A percentile compares a stretch with the other conserved stretches of the same genome.
Evolutionary conservation across 2,113 vertebrate species (phyloP).

Genomic region (Eclectus roratus): DNA sequence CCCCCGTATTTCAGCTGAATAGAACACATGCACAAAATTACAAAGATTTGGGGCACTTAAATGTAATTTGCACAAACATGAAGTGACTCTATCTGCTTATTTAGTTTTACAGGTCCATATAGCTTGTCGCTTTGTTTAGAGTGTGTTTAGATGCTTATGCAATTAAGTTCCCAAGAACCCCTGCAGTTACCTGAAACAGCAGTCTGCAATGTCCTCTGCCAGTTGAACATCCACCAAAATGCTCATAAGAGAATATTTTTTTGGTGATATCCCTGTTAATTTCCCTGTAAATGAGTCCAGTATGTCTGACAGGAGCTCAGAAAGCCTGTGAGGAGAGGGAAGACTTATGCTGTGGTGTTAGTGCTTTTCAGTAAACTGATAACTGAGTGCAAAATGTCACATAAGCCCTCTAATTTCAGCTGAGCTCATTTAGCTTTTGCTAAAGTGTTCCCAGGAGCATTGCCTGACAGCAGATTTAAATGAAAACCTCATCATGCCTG

Average conservation of each 20-base stretch:
- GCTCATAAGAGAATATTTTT: background rate
- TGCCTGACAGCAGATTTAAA: conserved; percentile 42
- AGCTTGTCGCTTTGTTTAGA: background rate
- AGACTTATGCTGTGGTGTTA: background rate
- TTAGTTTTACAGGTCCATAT: background rate
- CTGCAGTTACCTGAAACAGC: background rate
- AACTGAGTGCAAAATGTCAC: conserved; percentile 17
- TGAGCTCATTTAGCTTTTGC: conserved; percentile 49
- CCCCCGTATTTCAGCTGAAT: background rate
- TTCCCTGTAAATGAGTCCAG: background rate
- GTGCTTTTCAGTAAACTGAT: conserved; percentile 4
- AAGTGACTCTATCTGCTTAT: background rate
- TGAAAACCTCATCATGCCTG: conserved; percentile 4
- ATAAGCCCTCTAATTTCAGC: conserved; percentile 37
- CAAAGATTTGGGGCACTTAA: background rate
- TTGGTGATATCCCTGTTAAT: background rate
- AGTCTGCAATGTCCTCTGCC: background rate
- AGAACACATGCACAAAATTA: background rate
- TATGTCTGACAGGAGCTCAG: background rate
- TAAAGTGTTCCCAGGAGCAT: conserved; percentile 26
- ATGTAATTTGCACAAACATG: background rate
- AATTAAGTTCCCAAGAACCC: background rate
- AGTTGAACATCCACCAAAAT: background rate
- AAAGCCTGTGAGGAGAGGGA: background rate
- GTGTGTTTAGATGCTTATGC: background rate